Conservation (phyloP, 2,113 vertebrate species). For the Phoenicopterus ruber region DNA sequence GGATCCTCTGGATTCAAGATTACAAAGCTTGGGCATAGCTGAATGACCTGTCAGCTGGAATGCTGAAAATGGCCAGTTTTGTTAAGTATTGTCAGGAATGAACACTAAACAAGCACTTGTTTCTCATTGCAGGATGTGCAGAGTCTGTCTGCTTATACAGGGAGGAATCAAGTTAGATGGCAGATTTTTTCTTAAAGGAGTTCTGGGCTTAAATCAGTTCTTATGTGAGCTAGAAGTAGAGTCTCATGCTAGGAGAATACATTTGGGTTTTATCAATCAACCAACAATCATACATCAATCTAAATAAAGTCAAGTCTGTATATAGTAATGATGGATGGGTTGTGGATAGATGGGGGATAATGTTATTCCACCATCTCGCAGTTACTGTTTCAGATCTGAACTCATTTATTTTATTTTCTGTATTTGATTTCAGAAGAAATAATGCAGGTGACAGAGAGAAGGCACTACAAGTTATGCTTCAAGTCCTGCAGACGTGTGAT, state of each 20-base stretch:
- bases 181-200: background rate
- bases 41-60: background rate
- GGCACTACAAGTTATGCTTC: slow-evolving; percentile 89
- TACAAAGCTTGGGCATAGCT: background rate
- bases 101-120: background rate
- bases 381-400: background rate
- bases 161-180: background rate
- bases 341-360: background rate
- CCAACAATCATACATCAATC: background rate
- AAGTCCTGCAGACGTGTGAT: slow-evolving; percentile 86
- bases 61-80: background rate
- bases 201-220: background rate
- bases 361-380: background rate
- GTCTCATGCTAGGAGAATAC: background rate
- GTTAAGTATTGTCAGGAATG: background rate
- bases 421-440: slow-evolving; percentile 81
- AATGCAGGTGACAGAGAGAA: slow-evolving; percentile 85
- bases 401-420: background rate
- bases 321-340: background rate
- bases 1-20: background rate
- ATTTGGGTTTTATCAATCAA: background rate
- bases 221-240: background rate
- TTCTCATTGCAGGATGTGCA: background rate
- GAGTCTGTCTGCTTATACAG: background rate
- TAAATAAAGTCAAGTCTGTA: background rate